Evolutionary conservation across 2,888 invertebrate genomes (phyloP).

Genomic region (Ypsolopha sequella): DNA sequence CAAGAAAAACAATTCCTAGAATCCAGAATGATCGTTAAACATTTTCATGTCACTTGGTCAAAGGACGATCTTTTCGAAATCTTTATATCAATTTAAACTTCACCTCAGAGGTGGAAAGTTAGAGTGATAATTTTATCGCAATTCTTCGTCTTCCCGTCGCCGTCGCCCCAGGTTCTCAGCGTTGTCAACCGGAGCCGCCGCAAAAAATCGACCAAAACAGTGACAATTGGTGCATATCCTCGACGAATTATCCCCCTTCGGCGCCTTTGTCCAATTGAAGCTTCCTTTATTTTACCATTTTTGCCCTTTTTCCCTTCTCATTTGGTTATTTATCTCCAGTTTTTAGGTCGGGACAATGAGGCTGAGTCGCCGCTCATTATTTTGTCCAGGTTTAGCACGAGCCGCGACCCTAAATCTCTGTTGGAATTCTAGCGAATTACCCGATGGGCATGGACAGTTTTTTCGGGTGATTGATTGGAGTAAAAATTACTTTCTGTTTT

Average conservation of each 20-base stretch:
- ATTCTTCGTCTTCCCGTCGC: slow-evolving; percentile 8
- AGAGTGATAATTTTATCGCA: slow-evolving; percentile 52
- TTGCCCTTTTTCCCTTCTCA: slow-evolving; percentile 68
- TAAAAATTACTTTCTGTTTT: slow-evolving; percentile 63
- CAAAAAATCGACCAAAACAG: slow-evolving; percentile 57
- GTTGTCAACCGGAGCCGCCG: slow-evolving; percentile 32
- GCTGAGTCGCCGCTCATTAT: slow-evolving; percentile 50
- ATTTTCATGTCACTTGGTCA: no score
- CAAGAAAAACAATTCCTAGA: no score
- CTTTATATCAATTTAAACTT: not conserved
- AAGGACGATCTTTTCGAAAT: no score
- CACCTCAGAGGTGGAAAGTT: slow-evolving; percentile 8
- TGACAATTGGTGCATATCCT: slow-evolving; percentile 69
- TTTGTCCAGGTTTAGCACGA: slow-evolving; percentile 57
- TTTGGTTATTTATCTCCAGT: slow-evolving; percentile 68
- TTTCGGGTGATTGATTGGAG: slow-evolving; percentile 65
- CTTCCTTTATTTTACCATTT: slow-evolving; percentile 65
- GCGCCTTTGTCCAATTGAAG: slow-evolving; percentile 67
- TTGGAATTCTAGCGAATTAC: slow-evolving; percentile 68
- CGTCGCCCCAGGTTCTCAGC: slow-evolving; percentile 29
- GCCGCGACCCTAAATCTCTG: slow-evolving; percentile 58
- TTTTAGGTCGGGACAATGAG: slow-evolving; percentile 50
- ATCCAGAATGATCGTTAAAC: no score
- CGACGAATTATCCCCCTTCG: slow-evolving; percentile 66
- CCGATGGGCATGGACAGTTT: slow-evolving; percentile 51